Evolutionary conservation across 2,113 vertebrate species (phyloP).

Genomic region (Lathamus discolor): DNA sequence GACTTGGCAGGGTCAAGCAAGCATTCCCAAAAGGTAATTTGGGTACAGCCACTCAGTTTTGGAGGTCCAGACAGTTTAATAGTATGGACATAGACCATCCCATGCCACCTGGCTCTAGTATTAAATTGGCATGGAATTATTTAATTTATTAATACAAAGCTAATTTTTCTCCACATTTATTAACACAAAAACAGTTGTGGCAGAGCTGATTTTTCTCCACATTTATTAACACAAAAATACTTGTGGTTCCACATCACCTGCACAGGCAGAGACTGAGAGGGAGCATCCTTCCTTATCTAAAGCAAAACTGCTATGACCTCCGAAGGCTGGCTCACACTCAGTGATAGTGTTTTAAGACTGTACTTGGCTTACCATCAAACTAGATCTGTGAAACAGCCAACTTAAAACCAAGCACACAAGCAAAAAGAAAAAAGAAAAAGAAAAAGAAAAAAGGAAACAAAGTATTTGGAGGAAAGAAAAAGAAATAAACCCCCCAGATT

Average conservation of each 20-base stretch:
- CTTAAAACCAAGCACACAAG: neutral
- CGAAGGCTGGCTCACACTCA: neutral
- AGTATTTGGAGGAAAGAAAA: neutral
- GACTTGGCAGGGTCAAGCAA: rapidly evolving
- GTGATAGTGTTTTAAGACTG: neutral
- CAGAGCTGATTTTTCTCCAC: neutral
- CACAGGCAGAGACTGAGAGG: neutral
- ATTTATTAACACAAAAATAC: neutral
- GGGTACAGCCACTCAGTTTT: neutral
- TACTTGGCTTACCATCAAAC: neutral
- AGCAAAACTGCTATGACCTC: neutral
- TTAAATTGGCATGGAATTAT: neutral
- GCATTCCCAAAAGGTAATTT: neutral
- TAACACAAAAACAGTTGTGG: neutral
- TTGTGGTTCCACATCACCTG: neutral
- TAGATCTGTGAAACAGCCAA: neutral
- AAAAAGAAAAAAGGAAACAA: neutral
- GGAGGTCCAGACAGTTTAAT: neutral
- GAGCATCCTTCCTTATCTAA: neutral
- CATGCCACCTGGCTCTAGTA: neutral
- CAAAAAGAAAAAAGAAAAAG: neutral
- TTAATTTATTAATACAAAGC: neutral
- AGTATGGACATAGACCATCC: rapidly evolving
- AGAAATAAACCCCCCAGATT: neutral
- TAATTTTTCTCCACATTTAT: neutral